Evolutionary conservation across 2,797 vertebrate species (phyloP).

Genomic region (Bufotes viridis): DNA sequence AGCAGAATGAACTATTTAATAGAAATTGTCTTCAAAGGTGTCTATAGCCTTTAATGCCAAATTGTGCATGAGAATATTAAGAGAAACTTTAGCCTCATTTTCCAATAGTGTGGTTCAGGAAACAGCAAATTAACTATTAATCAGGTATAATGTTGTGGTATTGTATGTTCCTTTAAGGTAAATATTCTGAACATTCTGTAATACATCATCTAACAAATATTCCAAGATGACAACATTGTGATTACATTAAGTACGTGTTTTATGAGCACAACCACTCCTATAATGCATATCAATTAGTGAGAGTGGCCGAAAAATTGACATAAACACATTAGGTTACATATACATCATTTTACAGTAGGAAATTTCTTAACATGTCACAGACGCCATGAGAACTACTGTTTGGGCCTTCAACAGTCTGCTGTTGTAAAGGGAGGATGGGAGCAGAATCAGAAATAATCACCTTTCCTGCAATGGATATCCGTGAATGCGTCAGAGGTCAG

Average conservation of each 20-base stretch:
- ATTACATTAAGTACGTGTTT: neutral
- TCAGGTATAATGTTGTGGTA: too few species aligned
- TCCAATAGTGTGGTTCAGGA: too few species aligned
- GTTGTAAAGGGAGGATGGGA: neutral
- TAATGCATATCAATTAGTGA: neutral
- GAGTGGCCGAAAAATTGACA: neutral
- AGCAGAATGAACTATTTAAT: too few species aligned
- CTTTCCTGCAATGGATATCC: neutral
- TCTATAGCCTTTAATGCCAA: too few species aligned
- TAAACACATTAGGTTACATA: neutral
- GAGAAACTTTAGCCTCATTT: too few species aligned
- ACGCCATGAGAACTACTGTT: neutral
- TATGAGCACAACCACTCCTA: constrained; percentile 6
- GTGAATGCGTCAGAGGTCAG: too few species aligned
- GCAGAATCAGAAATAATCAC: neutral
- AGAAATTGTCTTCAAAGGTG: too few species aligned
- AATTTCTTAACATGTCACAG: neutral
- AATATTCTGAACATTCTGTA: neutral
- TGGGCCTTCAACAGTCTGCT: neutral
- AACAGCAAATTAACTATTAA: too few species aligned
- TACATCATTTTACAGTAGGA: neutral
- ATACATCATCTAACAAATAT: constrained; percentile 6
- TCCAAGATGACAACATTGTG: neutral
- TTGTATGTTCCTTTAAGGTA: neutral
- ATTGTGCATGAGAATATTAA: too few species aligned